A percentile compares a stretch with the other conserved stretches of the same genome.
Conservation (phyloP, 1,140 invertebrate species). For the Drosophila paulistorum region DNA sequence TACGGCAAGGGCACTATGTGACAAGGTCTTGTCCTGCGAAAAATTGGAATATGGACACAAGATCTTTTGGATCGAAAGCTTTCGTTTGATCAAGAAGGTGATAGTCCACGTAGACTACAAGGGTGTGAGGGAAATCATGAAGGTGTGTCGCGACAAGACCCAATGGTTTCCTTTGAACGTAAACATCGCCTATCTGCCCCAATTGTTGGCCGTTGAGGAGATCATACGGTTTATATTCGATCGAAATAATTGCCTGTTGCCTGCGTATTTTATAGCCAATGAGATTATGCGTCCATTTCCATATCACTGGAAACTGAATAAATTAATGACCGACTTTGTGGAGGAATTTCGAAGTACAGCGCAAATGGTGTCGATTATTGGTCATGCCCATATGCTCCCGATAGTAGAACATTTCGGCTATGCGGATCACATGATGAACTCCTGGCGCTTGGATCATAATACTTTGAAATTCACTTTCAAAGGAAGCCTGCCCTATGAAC, state of each 20-base stretch:
- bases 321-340: constrained; percentile 93
- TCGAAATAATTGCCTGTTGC: constrained; percentile 94
- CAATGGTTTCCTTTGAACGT: constrained; percentile 89
- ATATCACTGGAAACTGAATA: constrained; percentile 96
- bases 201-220: constrained; percentile 90
- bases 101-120: constrained; percentile 97
- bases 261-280: constrained; percentile 97
- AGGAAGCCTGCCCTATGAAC: constrained; percentile 95
- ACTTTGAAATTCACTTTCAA: constrained; percentile 94
- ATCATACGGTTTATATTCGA: constrained; percentile 96
- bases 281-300: constrained; percentile 95
- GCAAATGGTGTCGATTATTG: constrained; percentile 97
- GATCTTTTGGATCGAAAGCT: constrained; percentile 94
- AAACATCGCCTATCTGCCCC: constrained; percentile 90
- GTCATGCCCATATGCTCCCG: constrained; percentile 94
- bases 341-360: constrained; percentile 95
- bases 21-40: constrained; percentile 91
- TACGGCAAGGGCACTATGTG: constrained; percentile 88
- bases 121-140: constrained; percentile 95
- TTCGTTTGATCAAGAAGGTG: constrained; percentile 92
- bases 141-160: constrained; percentile 95
- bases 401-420: constrained; percentile 97
- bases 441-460: constrained; percentile 95
- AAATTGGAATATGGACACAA: constrained; percentile 90
- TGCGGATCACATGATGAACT: constrained; percentile 93